Base-by-base conservation (phyloP, 2,888 invertebrate genomes). In the Epinotia nisella region DNA sequence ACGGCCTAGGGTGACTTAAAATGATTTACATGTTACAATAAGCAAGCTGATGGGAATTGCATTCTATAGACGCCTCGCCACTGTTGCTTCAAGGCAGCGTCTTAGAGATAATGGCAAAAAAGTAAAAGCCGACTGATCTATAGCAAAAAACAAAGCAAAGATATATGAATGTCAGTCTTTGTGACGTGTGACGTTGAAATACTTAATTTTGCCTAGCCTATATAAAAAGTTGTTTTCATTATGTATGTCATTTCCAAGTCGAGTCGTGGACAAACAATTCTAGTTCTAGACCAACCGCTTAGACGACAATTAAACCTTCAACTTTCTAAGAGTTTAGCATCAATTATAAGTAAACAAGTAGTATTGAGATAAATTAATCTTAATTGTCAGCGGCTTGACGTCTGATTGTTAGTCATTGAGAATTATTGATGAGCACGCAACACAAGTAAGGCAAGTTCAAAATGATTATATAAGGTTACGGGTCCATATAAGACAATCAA, bases 291-390 rank as follows among this genome's bases (percentile, higher is more conserved):
- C 10, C n/a, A 17, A 53, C 53, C 17, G 49, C 49, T 11, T 15
- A 61, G 24, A 55, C 51, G 13, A 53, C 49, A 51, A 4, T 9
- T 17, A 55, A 39, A 53, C 17, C 11, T 39, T 4, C 17, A 51
- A 35, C 64, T 66, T 29, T 65, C 29, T 51, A 62, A 55, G 19
- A 53, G 65, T 53, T 66, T 66, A 55, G 55, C 53, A 21, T 66
- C 70, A 70, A 70, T 77, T 80, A 80, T 78, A 11, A 80, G 76
- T 64, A 67, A 56, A 71, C 75, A 67, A 76, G 74, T 75, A 65
- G 71, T 49, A 49, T 87, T 83, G 83, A 79, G 78, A 80, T 79
- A 81, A 85, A 88, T 88, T 84, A 85, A 81, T 84, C 78, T 86
- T 82, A 80, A 86, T 84, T 85, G 81, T 64, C 74, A 70, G 64